Evolutionary conservation across 1,140 invertebrate genomes (phyloP).

Genomic region (Acyrthosiphon pisum): DNA sequence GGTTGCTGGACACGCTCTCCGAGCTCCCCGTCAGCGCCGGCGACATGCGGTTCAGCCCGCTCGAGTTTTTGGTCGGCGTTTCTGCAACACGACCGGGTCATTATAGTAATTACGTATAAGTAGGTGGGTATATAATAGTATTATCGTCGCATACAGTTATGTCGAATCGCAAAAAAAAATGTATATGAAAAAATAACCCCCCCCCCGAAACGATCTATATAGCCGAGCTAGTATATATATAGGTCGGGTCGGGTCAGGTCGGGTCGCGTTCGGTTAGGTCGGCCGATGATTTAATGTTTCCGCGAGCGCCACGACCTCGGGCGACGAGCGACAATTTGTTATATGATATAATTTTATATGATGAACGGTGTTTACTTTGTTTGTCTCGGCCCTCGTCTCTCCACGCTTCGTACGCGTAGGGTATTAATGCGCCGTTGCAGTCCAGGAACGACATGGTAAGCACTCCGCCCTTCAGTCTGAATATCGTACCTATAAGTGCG

Average conservation of each 20-base stretch:
- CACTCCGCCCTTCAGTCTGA: conserved; percentile 92
- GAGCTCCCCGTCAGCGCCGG: conserved; percentile 67
- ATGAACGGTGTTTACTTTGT: conserved; percentile 67
- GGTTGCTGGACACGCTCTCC: conserved; percentile 55
- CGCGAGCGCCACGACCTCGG: no score
- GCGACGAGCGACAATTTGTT: no score
- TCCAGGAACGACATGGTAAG: conserved; percentile 94
- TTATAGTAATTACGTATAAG: not conserved
- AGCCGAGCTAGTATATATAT: not conserved
- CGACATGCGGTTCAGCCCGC: conserved; percentile 72
- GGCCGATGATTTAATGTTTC: not conserved
- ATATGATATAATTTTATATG: not conserved
- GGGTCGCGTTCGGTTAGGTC: no score
- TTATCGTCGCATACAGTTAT: not conserved
- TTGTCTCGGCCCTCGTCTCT: conserved; percentile 76
- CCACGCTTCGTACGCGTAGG: conserved; percentile 86
- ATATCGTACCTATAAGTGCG: conserved; percentile 79
- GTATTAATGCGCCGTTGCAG: conserved; percentile 86
- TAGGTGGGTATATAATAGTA: no score
- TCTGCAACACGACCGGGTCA: conserved; percentile 62
- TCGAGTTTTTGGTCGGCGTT: conserved; percentile 70
- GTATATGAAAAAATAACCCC: not conserved
- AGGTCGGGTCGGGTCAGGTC: not conserved
- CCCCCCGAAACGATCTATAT: no score
- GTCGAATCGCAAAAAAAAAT: not conserved